These are phyloP conservation scores for Chamaetylas fuelleborni DNA, from an alignment of 2,113 vertebrate species.

Conservation along the genomic window DNA sequence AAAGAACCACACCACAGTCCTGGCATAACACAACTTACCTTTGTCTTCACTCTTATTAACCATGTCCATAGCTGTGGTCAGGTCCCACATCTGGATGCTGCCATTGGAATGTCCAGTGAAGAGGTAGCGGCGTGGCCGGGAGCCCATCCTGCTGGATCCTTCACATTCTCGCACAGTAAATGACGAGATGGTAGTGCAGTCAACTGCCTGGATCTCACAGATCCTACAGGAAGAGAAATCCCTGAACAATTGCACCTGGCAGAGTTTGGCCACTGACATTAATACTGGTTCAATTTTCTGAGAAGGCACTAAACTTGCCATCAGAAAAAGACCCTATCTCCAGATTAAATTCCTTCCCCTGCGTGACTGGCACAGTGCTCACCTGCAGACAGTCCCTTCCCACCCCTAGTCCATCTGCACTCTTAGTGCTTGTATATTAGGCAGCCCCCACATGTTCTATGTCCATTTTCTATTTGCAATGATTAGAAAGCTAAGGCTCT, in stretches of 20 bases:
- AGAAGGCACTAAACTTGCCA: background rate
- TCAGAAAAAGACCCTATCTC: background rate
- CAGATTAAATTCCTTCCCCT: background rate
- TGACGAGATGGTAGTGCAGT: conserved; percentile 90
- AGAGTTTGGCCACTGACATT: background rate
- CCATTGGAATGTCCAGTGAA: conserved; percentile 96
- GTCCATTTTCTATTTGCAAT: background rate
- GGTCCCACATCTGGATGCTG: conserved; percentile 99
- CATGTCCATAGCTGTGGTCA: conserved; percentile 96
- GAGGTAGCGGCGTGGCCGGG: conserved; percentile 90
- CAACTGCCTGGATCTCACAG: conserved; percentile 96
- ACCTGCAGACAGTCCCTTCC: background rate
- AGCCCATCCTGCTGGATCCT: conserved; percentile 97
- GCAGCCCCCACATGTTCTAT: background rate
- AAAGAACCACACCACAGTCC: background rate
- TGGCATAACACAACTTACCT: conserved; percentile 61
- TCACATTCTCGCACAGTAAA: conserved; percentile 97
- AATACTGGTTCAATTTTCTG: background rate
- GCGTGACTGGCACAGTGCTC: background rate
- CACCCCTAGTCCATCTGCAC: background rate
- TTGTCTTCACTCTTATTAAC: conserved; percentile 89
- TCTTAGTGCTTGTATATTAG: background rate
- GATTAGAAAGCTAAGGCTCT: background rate
- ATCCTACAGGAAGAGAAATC: conserved; percentile 75
- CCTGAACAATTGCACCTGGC: background rate